Evolutionary conservation across 2,888 invertebrate genomes (phyloP).

Genomic region (Alviniconcha strummeri): DNA sequence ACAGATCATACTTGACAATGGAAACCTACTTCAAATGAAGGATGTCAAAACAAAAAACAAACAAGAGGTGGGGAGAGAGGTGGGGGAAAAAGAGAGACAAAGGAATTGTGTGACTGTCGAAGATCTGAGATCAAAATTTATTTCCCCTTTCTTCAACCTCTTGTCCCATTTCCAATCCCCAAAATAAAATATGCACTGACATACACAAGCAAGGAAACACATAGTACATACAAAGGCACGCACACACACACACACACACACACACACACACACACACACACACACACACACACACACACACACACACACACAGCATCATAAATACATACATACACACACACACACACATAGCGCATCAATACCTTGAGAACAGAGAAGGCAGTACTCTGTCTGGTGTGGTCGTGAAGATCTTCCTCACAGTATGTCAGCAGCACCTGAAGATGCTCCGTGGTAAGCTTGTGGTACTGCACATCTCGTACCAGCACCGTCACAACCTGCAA

Average conservation of each 20-base stretch:
- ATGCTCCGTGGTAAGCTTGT: conserved; percentile 83
- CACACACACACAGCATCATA: background rate
- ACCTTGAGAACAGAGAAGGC: conserved; percentile 89
- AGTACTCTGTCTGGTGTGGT: conserved; percentile 87
- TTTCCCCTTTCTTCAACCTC: too few relatives aligned
- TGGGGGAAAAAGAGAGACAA: background rate
- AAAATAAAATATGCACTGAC: too few relatives aligned
- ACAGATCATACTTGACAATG: too few relatives aligned
- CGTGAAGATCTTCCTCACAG: conserved; percentile 92
- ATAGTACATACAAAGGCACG: background rate
- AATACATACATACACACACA: background rate
- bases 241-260: background rate
- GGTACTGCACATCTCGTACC: conserved; percentile 85
- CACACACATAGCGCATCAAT: background rate
- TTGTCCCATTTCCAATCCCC: too few relatives aligned
- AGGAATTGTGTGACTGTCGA: too few relatives aligned
- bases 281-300: background rate
- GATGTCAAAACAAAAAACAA: too few relatives aligned
- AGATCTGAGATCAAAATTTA: too few relatives aligned
- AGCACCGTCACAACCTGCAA: conserved; percentile 85
- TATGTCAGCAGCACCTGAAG: conserved; percentile 88
- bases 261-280: background rate
- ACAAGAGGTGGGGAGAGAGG: too few relatives aligned
- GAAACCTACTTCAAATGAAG: too few relatives aligned
- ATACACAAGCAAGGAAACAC: too few relatives aligned